Percentiles rank a stretch among this genome's conserved stretches.
Conservation (phyloP, 2,888 invertebrate species). For the Apamea crenata region DNA sequence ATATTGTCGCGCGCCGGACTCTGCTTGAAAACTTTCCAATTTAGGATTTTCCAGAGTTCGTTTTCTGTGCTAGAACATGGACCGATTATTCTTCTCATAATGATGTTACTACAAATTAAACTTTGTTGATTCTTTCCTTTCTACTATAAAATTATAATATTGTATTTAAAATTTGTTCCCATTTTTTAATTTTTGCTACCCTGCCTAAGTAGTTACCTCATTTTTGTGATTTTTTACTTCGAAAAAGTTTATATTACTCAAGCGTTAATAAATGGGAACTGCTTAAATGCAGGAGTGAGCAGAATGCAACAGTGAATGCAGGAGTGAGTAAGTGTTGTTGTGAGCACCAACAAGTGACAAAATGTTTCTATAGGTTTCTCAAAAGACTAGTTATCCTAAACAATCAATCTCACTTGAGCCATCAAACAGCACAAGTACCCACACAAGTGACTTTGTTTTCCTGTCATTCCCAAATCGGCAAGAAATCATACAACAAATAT, state of each 20-base stretch:
- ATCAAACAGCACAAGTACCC: constrained; percentile 9
- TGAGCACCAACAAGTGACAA: neutral
- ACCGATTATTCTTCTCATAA: neutral
- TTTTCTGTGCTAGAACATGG: neutral
- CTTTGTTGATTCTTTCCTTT: neutral
- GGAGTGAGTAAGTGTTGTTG: too few species aligned
- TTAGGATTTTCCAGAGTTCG: neutral
- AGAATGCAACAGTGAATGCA: too few species aligned
- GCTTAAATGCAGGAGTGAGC: neutral
- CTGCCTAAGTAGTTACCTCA: neutral
- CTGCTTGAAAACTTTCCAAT: constrained; percentile 16
- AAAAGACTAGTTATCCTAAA: neutral
- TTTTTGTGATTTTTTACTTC: neutral
- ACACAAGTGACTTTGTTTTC: constrained; percentile 40
- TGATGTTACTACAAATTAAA: neutral
- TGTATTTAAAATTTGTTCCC: neutral
- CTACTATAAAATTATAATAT: neutral
- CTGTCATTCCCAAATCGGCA: constrained; percentile 43
- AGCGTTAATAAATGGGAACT: neutral
- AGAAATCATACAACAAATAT: constrained; percentile 52
- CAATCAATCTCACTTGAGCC: constrained; percentile 14
- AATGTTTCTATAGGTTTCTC: neutral
- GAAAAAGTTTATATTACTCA: neutral
- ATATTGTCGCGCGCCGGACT: constrained; percentile 11
- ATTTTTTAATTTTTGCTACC: neutral